A percentile compares a stretch with the other conserved stretches of the same genome.
phyloP scores from a whole-genome alignment of 2,113 vertebrate genomes.

The Phyllopteryx taeniolatus region DNA sequence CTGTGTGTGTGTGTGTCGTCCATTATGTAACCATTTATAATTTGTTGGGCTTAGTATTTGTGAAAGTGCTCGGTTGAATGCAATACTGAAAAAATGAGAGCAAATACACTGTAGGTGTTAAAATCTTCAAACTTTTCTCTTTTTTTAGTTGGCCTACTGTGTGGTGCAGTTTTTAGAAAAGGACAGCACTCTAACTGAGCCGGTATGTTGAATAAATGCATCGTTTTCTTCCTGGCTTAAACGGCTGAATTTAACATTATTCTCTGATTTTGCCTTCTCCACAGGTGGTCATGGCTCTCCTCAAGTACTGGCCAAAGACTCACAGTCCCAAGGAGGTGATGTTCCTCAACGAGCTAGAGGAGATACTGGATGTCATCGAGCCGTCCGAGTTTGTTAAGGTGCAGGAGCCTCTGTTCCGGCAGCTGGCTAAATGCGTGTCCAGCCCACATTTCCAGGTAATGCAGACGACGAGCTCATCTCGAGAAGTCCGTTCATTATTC shows the following conservation, averaged over 20 bases:
- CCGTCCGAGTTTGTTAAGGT: slow-evolving; percentile 97
- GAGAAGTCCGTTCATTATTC: neutral
- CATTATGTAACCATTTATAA: neutral
- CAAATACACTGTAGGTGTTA: neutral
- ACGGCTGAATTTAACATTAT: neutral
- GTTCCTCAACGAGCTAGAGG: slow-evolving; percentile 96
- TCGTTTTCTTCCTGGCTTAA: neutral
- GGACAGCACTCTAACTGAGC: slow-evolving; percentile 97
- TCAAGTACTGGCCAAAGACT: slow-evolving; percentile 99
- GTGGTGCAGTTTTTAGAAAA: slow-evolving; percentile 98
- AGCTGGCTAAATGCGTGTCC: slow-evolving; percentile 96
- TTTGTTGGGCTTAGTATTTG: neutral
- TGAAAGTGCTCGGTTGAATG: neutral
- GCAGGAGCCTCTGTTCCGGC: slow-evolving; percentile 95
- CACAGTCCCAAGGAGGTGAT: slow-evolving; percentile 99
- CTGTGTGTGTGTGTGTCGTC: neutral
- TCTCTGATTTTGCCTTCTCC: neutral
- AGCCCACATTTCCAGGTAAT: slow-evolving; percentile 94
- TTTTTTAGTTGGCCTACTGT: slow-evolving; percentile 89
- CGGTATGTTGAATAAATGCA: slow-evolving; percentile 74
- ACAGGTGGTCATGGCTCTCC: slow-evolving; percentile 95
- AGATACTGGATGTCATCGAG: slow-evolving; percentile 96
- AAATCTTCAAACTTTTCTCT: neutral
- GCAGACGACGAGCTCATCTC: neutral
- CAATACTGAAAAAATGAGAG: neutral